Evolutionary conservation across 2,888 invertebrate species (phyloP).

Genomic region (Alloplasta piceator): DNA sequence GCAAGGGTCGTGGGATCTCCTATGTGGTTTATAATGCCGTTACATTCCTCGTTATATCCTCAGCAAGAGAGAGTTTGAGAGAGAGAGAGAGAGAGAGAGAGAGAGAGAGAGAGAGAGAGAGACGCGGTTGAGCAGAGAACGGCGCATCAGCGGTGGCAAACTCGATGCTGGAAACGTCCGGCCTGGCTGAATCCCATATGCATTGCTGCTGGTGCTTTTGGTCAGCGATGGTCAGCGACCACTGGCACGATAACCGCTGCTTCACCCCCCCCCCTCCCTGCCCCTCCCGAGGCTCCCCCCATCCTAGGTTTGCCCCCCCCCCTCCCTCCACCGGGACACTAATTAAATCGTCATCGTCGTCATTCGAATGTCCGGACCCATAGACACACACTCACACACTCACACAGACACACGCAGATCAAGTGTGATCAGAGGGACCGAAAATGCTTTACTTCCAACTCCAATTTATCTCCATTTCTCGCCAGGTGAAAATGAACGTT

Average conservation of each 20-base stretch:
- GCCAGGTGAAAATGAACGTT: slow-evolving; percentile 30
- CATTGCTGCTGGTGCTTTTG: slow-evolving; percentile 37
- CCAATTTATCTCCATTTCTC: background rate
- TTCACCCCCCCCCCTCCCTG: slow-evolving; percentile 2
- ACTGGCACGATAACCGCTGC: slow-evolving; percentile 46
- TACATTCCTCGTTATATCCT: slow-evolving; percentile 64
- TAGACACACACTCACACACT: too few relatives aligned
- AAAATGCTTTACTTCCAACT: slow-evolving; percentile 32
- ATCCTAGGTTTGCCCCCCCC: background rate
- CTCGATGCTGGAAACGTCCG: slow-evolving; percentile 57
- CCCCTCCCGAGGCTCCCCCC: background rate
- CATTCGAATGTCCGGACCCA: slow-evolving; percentile 60
- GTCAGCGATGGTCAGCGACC: slow-evolving; percentile 60
- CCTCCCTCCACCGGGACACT: slow-evolving; percentile 52
- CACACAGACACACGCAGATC: slow-evolving; percentile 19
- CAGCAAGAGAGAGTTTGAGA: slow-evolving; percentile 18
- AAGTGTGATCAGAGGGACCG: slow-evolving; percentile 30
- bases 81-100: slow-evolving; percentile 40
- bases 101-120: slow-evolving; percentile 34
- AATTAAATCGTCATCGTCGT: slow-evolving; percentile 63
- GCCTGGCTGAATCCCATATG: slow-evolving; percentile 41
- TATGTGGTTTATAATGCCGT: slow-evolving; percentile 61
- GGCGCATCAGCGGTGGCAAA: slow-evolving; percentile 55
- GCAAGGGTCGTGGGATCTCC: slow-evolving; percentile 58
- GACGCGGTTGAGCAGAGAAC: slow-evolving; percentile 15